Base-by-base conservation (phyloP, 1,140 invertebrate species). In the Temnothorax curvispinosus region DNA sequence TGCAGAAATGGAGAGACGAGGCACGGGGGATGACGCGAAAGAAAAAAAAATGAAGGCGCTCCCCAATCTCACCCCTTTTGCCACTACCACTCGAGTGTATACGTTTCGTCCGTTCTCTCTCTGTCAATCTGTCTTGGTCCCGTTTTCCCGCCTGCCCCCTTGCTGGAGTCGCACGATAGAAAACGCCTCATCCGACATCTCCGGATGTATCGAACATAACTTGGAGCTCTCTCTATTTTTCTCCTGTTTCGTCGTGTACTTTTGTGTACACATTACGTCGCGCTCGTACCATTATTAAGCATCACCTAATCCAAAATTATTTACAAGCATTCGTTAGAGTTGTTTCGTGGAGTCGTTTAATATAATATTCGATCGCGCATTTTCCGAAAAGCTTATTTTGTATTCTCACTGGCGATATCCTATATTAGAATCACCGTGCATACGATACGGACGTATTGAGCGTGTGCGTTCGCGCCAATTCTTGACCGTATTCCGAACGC, bases 161-260 rank as follows among this genome's bases (percentile, higher is more conserved):
- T 32, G 71, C 60, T 82, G 38, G 69, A 62, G 56, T 74, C 69
- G 52, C 60, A 65, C 62, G 60, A 90, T 78, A 62, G 86, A 87
- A 86, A 78, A 84, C 64, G 65, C 76, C 84, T 86, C 82, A 85
- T 85, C 82, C 77, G 64, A 88, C 84, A 72, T 50, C 21, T 47
- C 65, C 87, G 90, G 74, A 88, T 47, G 35, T 90, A 88, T 88
- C 87, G 82, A 75, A 90, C 87, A 80, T 38, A 77, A 52, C 54
- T 60, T 62, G 44, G 60, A 54, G 56, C 58, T 84, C 72, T 84
- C 72, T 38, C 56, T 67, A 27, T 32, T 65, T 60, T 65, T 11
- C 80, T 72, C 50, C 41, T 9, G 21, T 47, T 76, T 76, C 52
- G 1, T 35, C 47, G 1, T 50, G 27, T 65, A 58, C 41, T 21